Base-by-base conservation (phyloP, 2,113 vertebrate genomes). In the Paratilapia polleni region DNA sequence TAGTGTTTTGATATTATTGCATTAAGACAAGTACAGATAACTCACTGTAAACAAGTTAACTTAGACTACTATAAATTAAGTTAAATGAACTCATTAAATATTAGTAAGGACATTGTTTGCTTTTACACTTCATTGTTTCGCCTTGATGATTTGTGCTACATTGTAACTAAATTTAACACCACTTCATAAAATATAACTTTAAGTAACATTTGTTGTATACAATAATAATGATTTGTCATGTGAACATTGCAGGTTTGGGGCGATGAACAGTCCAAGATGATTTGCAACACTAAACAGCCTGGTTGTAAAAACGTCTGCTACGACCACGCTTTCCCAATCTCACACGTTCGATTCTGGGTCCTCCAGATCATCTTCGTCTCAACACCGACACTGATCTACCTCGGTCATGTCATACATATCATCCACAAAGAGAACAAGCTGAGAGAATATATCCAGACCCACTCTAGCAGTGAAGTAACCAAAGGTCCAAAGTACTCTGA, bases 261-360 rank as follows among this genome's bases (percentile, higher is more conserved):
- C 0, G 98, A 99, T 1, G 98, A 99, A 86, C 98, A 99, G 92
- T 97, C 97, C 0, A 97, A 96, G 66, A 98, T 99, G 96, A 94
- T 96, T 1, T 99, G 98, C 89, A 99, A 99, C 95, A 99, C 98
- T 2, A 96, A 97, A 87, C 98, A 99, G 80, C 98, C 98, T 0
- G 98, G 98, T 87, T 99, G 98, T 0, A 97, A 96, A 91, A 99
- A 99, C 64, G 98, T 99, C 20, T 99, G 98, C 96, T 99, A 99
- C 19, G 98, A 99, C 91, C 94, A 97, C 8, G 97, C 97, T 89
- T 99, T 99, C 93, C 98, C 98, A 3, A 99, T 99, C 92, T 99
- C 98, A 7, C 98, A 99, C 93, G 96, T 98, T 47, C 97, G 98
- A 82, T 99, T 98, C 97, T 99, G 98, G 98, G 97, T 97, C 59